Base-by-base conservation (phyloP, 1,140 invertebrate genomes). In the Drosophila mayri region DNA sequence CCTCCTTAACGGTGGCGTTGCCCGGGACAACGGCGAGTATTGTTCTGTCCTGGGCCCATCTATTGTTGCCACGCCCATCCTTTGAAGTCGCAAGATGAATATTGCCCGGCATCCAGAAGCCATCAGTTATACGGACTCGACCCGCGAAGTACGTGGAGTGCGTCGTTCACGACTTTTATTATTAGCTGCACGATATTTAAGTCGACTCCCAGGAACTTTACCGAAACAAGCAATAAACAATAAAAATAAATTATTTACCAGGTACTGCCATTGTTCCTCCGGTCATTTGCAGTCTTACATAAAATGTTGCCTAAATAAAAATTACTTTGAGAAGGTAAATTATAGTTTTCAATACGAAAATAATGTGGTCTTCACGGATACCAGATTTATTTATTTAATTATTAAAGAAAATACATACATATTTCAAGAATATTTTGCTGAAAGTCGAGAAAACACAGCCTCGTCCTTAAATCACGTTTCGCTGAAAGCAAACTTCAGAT, bases 31-130 rank as follows among this genome's bases (percentile, higher is more conserved):
- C 59, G 52, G 16, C 20, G 63, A 38, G 47, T 54, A 72, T 72
- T 72, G 70, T 70, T 70, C 52, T 72, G 52, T 49, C 43, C 66
- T 11, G 57, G 41, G 22, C 25, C 68, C 68, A 72, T 72, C 67
- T 60, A 72, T 72, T 72, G 66, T 72, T 72, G 66, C 44, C 66
- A 71, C 52, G 35, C 37, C 67, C 66, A 38, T 25, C 37, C 43
- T 72, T 72, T 72, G 68, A 72, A 72, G 68, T 40, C 28, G 18
- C 66, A 71, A 41, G 52, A 72, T 72, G 68, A 72, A 72, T 72
- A 72, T 72, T 59, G 66, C 70, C 37, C 20, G 16, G 67, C 66
- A 72, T 72, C 54, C 70, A 60, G 30, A 71, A 72, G 68, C 54
- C 70, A 72, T 72, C 67, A 72, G 28, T 72, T 72, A 72, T 50